phyloP scores from a whole-genome alignment of 2,113 vertebrate species.

The Sander vitreus region DNA sequence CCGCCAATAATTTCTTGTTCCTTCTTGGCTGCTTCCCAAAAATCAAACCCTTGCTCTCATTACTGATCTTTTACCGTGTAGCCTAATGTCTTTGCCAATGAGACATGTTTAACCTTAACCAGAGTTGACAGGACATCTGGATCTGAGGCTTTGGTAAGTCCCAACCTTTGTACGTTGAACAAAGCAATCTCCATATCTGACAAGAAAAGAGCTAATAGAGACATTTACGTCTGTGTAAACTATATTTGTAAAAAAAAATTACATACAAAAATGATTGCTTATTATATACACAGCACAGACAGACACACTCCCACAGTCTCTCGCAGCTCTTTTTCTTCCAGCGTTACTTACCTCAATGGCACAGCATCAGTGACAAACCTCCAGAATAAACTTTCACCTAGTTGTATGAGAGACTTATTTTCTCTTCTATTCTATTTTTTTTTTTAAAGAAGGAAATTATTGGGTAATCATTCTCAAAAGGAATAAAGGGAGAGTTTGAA shows the following conservation, averaged over 20 bases:
- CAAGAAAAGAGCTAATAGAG: neutral
- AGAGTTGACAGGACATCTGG: slow-evolving; percentile 55
- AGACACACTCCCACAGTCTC: neutral
- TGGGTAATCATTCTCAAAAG: neutral
- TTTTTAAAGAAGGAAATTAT: neutral
- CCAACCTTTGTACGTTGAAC: slow-evolving; percentile 68
- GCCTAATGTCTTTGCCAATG: neutral
- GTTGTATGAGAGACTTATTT: neutral
- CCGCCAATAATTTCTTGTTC: neutral
- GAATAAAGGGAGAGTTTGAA: neutral
- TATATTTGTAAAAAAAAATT: neutral
- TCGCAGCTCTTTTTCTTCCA: neutral
- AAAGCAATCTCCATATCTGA: slow-evolving; percentile 69
- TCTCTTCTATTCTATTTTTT: neutral
- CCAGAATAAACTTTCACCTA: slow-evolving; percentile 5
- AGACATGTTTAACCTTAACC: slow-evolving; percentile 57
- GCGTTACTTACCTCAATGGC: neutral
- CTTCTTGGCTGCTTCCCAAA: slow-evolving; percentile 14
- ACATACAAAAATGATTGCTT: neutral
- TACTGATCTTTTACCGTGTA: neutral
- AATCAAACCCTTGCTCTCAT: neutral
- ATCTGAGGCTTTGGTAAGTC: slow-evolving; percentile 55
- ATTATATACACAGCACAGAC: neutral
- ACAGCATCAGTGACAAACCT: neutral
- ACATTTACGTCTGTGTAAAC: neutral